Evolutionary conservation across 2,113 vertebrate species (phyloP).

Genomic region (Malurus melanocephalus): DNA sequence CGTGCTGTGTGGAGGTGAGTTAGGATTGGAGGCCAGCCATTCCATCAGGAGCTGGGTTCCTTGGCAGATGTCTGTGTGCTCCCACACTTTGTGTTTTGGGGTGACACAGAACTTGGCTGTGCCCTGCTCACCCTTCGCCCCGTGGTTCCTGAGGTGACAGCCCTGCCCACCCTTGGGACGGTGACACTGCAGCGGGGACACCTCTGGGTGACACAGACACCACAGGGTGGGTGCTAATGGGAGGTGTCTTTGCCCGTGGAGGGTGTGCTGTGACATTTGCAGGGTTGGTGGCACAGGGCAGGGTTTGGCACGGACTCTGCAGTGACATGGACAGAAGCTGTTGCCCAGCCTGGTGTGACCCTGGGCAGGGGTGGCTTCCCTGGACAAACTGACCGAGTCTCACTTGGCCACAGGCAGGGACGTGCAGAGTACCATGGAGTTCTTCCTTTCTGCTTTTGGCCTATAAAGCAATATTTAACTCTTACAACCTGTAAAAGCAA

Average conservation of each 20-base stretch:
- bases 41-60: conserved; percentile 1
- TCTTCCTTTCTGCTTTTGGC: conserved; percentile 73
- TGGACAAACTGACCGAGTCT: conserved; percentile 70
- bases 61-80: not conserved
- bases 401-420: conserved; percentile 71
- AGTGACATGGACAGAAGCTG: not conserved
- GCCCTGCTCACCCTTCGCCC: not conserved
- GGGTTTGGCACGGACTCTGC: not conserved
- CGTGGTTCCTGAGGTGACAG: not conserved
- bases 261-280: rapidly evolving
- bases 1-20: not conserved
- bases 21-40: not conserved
- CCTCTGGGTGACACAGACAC: not conserved
- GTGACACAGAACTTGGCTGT: not conserved
- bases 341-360: not conserved
- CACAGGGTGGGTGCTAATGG: not conserved
- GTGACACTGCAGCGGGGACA: not conserved
- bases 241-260: not conserved
- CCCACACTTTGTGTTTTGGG: not conserved
- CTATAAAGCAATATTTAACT: conserved; percentile 80
- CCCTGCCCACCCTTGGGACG: not conserved
- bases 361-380: conserved; percentile 30
- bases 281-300: not conserved
- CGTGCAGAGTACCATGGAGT: conserved; percentile 60
- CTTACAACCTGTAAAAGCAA: conserved; percentile 62